Evolutionary conservation across 92 coral and sea anemone species (phyloP), one percentile per base, ranked within the genome.

Genomic region (Porites rus): DNA sequence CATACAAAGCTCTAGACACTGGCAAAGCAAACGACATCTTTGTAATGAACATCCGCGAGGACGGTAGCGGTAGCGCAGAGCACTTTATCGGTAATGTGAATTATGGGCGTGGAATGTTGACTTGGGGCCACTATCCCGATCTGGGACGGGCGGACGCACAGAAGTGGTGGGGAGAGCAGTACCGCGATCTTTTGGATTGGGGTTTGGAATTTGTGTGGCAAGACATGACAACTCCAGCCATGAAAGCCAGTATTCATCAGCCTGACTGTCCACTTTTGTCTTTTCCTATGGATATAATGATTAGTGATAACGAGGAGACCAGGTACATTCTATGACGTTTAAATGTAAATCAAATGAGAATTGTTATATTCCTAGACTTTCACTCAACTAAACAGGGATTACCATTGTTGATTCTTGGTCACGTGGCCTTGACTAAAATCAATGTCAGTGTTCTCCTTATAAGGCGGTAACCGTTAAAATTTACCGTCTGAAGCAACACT

Each of bases 111-210:
- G 96, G 94, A 18, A 92, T 87, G 24, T 83, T 93, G 28, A 93
- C 96, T 5, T 93, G 96, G 96, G 96, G 96, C 11, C 94, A 93
- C 28, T 93, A 93, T 71, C 94, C 96, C 22, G 96, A 93, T 56
- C 88, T 93, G 84, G 96, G 96, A 28, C 74, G 94, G 21, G 86
- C 43, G 6, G 96, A 93, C 1, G 96, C 80, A 72, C 94, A 88
- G 83, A 91, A 88, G 82, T 93, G 96, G 96, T 93, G 96, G 96
- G 96, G 96, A 8, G 92, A 91, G 67, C 96, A 93, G 79, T 93
- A 93, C 85, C 84, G 86, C 8, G 96, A 93, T 69, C 94, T 93
- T 20, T 69, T 93, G 46, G 96, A 93, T 86, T 93, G 96, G 96
- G 96, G 96, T 1, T 68, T 93, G 61, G 94, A 93, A 72, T 93